Evolutionary conservation across 1,140 invertebrate species (phyloP).

Genomic region (Drosophila erecta): DNA sequence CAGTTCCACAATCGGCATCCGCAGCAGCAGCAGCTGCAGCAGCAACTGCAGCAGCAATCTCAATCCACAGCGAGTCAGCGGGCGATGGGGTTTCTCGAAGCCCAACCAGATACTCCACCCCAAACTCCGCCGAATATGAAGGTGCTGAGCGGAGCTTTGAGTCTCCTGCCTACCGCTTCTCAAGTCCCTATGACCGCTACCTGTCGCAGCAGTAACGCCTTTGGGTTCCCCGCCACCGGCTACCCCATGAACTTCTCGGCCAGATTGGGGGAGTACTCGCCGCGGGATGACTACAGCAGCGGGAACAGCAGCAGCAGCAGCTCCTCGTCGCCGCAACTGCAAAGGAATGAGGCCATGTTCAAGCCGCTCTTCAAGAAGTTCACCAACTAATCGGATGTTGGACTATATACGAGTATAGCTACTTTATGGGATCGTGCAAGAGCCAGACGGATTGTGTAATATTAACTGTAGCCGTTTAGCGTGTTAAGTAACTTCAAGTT

Average conservation of each 20-base stretch:
- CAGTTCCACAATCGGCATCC: constrained; percentile 23
- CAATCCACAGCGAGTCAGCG: constrained; percentile 78
- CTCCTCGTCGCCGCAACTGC: constrained; percentile 87
- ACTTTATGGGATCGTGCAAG: constrained; percentile 62
- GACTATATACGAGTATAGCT: background rate
- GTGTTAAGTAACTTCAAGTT: constrained; percentile 46
- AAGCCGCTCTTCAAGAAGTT: constrained; percentile 96
- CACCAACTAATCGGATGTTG: constrained; percentile 50
- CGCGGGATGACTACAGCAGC: constrained; percentile 85
- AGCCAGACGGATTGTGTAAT: constrained; percentile 69
- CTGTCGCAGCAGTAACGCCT: constrained; percentile 84
- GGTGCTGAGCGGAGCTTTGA: constrained; percentile 89
- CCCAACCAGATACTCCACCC: constrained; percentile 94
- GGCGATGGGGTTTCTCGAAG: constrained; percentile 92
- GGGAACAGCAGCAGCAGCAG: constrained; percentile 86
- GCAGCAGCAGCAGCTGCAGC: constrained; percentile 33
- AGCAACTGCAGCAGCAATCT: constrained; percentile 57
- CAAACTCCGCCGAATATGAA: constrained; percentile 97
- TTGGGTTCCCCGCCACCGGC: constrained; percentile 85
- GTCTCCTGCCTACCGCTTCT: constrained; percentile 86
- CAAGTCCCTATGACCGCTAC: constrained; percentile 86
- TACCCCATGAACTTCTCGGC: constrained; percentile 73
- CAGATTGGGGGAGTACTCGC: constrained; percentile 80
- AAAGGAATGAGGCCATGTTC: constrained; percentile 85
- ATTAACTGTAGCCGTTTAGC: constrained; percentile 46